A percentile compares a stretch with the other conserved stretches of the same genome.
phyloP scores from a whole-genome alignment of 1,140 invertebrate species.

The Tribolium madens region DNA sequence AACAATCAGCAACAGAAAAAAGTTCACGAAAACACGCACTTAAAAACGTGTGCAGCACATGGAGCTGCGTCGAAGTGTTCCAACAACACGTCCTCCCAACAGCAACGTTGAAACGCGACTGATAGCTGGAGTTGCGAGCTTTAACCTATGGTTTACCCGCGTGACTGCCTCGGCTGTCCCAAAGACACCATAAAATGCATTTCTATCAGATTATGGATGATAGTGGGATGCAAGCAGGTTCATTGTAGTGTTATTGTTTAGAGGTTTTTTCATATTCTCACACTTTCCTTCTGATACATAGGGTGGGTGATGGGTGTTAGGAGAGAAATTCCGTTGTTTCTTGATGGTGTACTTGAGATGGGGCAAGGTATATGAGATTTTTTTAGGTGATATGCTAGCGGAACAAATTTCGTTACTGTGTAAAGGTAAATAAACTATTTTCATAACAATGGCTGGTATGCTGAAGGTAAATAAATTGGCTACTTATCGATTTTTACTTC shows the following conservation, averaged over 20 bases:
- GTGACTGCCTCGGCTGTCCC: conserved; percentile 1
- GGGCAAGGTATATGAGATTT: conserved; percentile 13
- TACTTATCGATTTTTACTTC: neutral
- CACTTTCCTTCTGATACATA: conserved; percentile 44
- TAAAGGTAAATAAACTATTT: conserved; percentile 23
- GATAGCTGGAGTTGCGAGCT: conserved; percentile 15
- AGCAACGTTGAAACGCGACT: conserved; percentile 25
- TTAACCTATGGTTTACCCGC: conserved; percentile 4
- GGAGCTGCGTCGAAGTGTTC: neutral
- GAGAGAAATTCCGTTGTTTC: conserved; percentile 6
- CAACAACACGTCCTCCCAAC: conserved; percentile 4
- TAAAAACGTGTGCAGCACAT: conserved; percentile 38
- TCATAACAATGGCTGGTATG: conserved; percentile 15
- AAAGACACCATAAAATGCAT: conserved; percentile 22
- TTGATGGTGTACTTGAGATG: neutral
- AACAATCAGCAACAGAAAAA: conserved; percentile 21
- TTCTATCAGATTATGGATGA: conserved; percentile 15
- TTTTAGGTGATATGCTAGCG: neutral
- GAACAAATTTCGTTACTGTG: conserved; percentile 24
- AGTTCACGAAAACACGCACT: conserved; percentile 24
- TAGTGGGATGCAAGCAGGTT: conserved; percentile 38
- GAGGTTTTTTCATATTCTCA: conserved; percentile 36
- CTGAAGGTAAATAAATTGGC: conserved; percentile 10
- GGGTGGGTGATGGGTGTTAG: conserved; percentile 32
- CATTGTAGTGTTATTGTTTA: conserved; percentile 40